Percentiles rank a stretch among this genome's conserved stretches.
These are phyloP conservation scores for Heliconius hewitsoni DNA, from an alignment of 1,140 invertebrate genomes.

Conservation along the genomic window DNA sequence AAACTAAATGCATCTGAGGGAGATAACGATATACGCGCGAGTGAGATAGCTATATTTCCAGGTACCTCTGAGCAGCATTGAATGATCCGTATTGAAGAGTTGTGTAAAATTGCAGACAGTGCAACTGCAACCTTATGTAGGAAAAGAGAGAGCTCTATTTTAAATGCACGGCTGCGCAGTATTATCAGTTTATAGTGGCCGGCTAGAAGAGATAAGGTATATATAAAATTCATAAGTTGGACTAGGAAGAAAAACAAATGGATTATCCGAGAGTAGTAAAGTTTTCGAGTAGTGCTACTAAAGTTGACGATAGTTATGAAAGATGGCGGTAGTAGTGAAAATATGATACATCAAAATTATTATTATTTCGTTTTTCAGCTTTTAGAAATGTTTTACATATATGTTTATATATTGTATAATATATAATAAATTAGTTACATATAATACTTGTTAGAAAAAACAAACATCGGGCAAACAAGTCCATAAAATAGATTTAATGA, in stretches of 20 bases:
- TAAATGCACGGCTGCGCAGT: constrained; percentile 44
- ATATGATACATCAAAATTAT: constrained; percentile 8
- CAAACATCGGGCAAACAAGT: too few species aligned
- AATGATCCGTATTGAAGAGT: constrained; percentile 44
- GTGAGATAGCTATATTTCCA: constrained; percentile 70
- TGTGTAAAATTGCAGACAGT: constrained; percentile 53
- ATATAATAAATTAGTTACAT: too few species aligned
- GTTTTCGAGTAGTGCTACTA: background rate
- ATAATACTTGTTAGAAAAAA: too few species aligned
- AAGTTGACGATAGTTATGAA: constrained; percentile 32
- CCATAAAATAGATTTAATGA: too few species aligned
- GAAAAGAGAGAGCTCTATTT: constrained; percentile 63
- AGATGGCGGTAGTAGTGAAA: constrained; percentile 66
- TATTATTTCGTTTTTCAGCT: background rate
- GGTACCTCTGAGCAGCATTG: constrained; percentile 60
- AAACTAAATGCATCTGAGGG: constrained; percentile 68
- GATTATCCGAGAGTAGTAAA: constrained; percentile 36
- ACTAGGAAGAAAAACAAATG: constrained; percentile 55
- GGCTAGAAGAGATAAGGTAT: constrained; percentile 57
- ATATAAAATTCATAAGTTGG: constrained; percentile 49
- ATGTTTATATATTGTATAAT: too few species aligned
- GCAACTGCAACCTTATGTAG: constrained; percentile 73
- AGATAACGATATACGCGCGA: constrained; percentile 63
- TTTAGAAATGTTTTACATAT: background rate
- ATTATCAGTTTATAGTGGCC: constrained; percentile 47